Conservation (phyloP, 2,797 vertebrate species). For the Phoeniculus purpureus region DNA sequence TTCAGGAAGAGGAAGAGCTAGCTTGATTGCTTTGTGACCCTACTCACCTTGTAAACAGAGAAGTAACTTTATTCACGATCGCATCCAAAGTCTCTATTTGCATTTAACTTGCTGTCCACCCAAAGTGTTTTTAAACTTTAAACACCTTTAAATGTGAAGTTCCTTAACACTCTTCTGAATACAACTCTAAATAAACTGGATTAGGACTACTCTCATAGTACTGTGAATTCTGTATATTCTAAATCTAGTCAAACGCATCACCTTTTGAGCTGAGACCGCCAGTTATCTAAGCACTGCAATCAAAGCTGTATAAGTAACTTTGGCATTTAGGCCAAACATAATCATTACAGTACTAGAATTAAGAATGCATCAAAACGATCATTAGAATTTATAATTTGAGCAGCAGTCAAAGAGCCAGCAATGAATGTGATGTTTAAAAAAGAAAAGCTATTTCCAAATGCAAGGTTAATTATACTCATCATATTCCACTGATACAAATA, state of each 20-base stretch:
- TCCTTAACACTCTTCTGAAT: background rate
- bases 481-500: background rate
- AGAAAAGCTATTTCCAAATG: background rate
- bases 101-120: background rate
- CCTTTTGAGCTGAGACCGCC: background rate
- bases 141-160: background rate
- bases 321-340: background rate
- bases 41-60: background rate
- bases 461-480: background rate
- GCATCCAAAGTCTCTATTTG: background rate
- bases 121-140: background rate
- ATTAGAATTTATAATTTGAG: background rate
- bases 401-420: background rate
- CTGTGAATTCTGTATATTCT: background rate
- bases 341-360: background rate
- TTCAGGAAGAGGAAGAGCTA: background rate
- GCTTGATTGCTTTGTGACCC: accelerated
- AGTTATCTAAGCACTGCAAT: background rate
- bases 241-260: background rate
- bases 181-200: background rate
- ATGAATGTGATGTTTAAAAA: background rate
- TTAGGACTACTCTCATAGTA: background rate
- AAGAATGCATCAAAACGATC: background rate
- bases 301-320: background rate
- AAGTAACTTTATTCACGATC: background rate